Base-by-base conservation (phyloP, 2,797 vertebrate species). In the Petrocephalus schoutedeni region DNA sequence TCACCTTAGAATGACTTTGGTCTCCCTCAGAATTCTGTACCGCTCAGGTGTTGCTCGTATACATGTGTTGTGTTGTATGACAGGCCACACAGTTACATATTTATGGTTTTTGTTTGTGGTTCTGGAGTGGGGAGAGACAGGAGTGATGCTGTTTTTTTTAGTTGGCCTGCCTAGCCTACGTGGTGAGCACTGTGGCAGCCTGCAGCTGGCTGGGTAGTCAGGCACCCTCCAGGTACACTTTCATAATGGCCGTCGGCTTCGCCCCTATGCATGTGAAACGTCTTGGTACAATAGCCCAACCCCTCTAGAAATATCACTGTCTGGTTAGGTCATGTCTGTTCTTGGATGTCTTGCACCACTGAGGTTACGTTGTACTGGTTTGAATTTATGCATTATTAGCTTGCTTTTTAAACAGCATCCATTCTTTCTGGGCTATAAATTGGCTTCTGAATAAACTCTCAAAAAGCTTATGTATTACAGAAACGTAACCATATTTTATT, bases 131-230 rank as follows among this genome's bases (percentile, higher is more conserved):
- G 41, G 36, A 57, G 28, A 45, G 19, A 28, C 3, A 19, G 54
- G 84, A 19, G 49, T 36, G 21, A 1, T 59, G 67, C 51, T 57
- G 45, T 88, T 88, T 71, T 88, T 67, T 88, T 88, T 86, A 64
- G 67, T 88, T 86, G 84, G 85, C 32, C 21, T 86, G 7, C 32
- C 21, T n/a, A 21, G n/a, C 23, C 41, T 61, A 41, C 59, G 19
- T 53, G 59, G 23, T 71, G 28, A 86, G 54, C 51, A 41, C 53
- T 41, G 54, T 14, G 32, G 53, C 21, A 41, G 84, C 6, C 74
- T 58, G 16, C 49, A 85, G 83, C 28, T 57, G 14, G 23, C 84
- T 85, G 28, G 54, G 28, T 36, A 28, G 84, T 54, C 32, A 23
- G 53, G 36, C 4, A n/a, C 28, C 54, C 8, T 41, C 16, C 23